Evolutionary conservation across 2,797 vertebrate species (phyloP).

Genomic region (Acridotheres tristis): DNA sequence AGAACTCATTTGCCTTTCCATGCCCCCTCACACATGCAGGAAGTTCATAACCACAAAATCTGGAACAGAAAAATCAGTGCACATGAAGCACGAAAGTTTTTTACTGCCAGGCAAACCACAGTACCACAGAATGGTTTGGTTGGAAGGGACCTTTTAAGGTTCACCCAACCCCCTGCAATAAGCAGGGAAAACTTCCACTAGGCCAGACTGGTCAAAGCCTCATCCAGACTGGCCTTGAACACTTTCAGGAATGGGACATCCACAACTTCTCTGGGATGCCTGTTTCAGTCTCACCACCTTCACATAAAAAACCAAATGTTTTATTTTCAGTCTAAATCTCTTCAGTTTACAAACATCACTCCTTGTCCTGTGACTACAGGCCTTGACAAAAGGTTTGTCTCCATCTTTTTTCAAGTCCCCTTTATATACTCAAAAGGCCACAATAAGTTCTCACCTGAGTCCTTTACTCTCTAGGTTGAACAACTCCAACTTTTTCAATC

Average conservation of each 20-base stretch:
- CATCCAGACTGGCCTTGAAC: not conserved
- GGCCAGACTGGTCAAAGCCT: not conserved
- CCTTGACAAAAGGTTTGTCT: not conserved
- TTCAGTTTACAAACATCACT: not conserved
- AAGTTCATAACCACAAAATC: not conserved
- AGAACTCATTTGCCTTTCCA: not conserved
- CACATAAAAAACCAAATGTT: not conserved
- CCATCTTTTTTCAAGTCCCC: not conserved
- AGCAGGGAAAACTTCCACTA: not conserved
- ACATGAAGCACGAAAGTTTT: not conserved
- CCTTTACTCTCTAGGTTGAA: not conserved
- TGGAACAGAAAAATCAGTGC: not conserved
- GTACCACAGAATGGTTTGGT: not conserved
- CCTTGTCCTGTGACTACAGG: not conserved
- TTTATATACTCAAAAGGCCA: not conserved
- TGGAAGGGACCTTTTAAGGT: not conserved
- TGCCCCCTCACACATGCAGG: not conserved
- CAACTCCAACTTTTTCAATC: not conserved
- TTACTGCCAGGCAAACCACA: not conserved
- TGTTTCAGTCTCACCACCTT: not conserved
- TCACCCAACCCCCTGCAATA: not conserved
- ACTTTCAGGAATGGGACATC: not conserved
- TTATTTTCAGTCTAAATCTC: not conserved
- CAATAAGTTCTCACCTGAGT: not conserved
- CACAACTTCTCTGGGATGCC: not conserved